Percentiles rank a stretch among this genome's conserved stretches.
These are phyloP conservation scores for Alcedo quadribrachys DNA, from an alignment of 2,797 vertebrate genomes.

Conservation along the genomic window DNA sequence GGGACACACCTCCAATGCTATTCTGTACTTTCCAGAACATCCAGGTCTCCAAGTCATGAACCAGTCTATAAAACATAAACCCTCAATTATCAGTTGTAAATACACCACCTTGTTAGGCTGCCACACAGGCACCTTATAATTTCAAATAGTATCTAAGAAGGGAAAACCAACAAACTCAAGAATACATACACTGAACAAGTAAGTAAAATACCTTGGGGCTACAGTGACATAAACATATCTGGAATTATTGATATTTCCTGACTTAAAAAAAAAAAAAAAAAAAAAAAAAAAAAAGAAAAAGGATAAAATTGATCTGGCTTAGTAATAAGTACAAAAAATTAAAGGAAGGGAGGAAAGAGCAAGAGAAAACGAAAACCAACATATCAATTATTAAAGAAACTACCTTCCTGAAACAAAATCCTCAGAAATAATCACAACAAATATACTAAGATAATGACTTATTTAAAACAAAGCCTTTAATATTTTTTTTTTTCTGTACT, in stretches of 20 bases:
- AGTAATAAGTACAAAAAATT: not conserved
- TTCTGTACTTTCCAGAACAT: not conserved
- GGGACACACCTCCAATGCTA: not conserved
- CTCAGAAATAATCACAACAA: not conserved
- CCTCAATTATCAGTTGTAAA: not conserved
- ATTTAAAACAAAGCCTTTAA: not conserved
- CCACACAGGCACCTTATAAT: not conserved
- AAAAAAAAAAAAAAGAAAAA: not conserved
- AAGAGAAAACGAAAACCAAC: not conserved
- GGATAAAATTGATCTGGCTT: not conserved
- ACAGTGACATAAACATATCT: not conserved
- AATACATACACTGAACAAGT: not conserved
- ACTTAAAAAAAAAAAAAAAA: not conserved
- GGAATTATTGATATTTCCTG: not conserved
- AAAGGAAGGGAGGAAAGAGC: not conserved
- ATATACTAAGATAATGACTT: not conserved
- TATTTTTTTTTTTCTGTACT: not conserved
- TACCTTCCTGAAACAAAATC: not conserved
- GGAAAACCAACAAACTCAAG: not conserved
- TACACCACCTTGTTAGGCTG: not conserved
- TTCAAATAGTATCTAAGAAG: not conserved
- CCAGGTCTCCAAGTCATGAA: not conserved
- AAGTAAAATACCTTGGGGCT: not conserved
- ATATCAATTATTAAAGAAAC: rapidly evolving
- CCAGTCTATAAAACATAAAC: not conserved